These are phyloP conservation scores for Ageneiosus marmoratus DNA, from an alignment of 2,113 vertebrate genomes.

Conservation along the genomic window DNA sequence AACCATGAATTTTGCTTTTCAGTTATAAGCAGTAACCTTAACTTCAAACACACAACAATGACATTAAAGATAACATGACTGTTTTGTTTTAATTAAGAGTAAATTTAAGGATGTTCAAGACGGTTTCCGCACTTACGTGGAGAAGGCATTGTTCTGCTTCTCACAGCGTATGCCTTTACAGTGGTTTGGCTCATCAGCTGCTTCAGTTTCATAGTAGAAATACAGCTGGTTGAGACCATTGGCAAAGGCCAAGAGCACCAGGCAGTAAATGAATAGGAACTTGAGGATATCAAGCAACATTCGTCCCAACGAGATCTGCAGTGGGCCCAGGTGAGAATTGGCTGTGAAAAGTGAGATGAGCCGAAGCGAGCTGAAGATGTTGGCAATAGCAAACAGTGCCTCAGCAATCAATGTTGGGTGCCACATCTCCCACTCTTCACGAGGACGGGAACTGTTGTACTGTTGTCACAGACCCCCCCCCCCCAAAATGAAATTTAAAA, in stretches of 20 bases:
- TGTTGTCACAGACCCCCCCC: slow-evolving; percentile 31
- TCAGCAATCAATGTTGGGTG: slow-evolving; percentile 87
- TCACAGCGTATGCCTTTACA: slow-evolving; percentile 91
- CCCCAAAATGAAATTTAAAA: background rate
- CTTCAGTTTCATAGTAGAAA: slow-evolving; percentile 87
- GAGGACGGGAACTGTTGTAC: slow-evolving; percentile 62
- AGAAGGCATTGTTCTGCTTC: slow-evolving; percentile 71
- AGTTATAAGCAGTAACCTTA: too few relatives aligned
- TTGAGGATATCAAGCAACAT: slow-evolving; percentile 90
- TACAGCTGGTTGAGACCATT: slow-evolving; percentile 90
- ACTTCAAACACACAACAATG: background rate
- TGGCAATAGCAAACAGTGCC: slow-evolving; percentile 86
- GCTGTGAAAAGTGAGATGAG: slow-evolving; percentile 90
- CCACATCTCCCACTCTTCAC: slow-evolving; percentile 87
- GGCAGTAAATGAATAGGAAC: slow-evolving; percentile 89
- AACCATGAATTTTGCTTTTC: too few relatives aligned
- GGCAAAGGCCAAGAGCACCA: slow-evolving; percentile 85
- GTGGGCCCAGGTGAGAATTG: slow-evolving; percentile 88
- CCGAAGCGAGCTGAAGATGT: slow-evolving; percentile 88
- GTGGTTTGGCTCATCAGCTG: slow-evolving; percentile 85
- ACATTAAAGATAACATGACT: background rate
- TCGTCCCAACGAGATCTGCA: slow-evolving; percentile 87
- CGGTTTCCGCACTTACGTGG: slow-evolving; percentile 66
- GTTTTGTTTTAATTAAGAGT: background rate
- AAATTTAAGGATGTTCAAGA: background rate